phyloP scores from a whole-genome alignment of 1,140 invertebrate genomes.

The Littorina saxatilis region DNA sequence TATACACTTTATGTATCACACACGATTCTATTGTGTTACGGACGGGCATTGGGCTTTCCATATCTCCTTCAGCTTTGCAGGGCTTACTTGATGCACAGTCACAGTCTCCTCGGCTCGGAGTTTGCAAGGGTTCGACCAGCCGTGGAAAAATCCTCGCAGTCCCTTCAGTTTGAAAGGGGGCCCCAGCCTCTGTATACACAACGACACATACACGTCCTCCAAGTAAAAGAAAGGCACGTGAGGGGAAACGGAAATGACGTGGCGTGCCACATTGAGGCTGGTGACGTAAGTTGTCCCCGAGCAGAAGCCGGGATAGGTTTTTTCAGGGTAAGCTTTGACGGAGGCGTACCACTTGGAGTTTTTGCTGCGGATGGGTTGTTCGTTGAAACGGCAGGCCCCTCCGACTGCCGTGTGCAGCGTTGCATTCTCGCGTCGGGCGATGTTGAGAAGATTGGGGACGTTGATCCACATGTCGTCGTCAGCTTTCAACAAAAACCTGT shows the following conservation, averaged over 20 bases:
- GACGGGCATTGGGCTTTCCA: constrained; percentile 42
- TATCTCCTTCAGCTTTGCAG: constrained; percentile 26
- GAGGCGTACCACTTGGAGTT: constrained; percentile 74
- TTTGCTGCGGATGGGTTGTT: constrained; percentile 54
- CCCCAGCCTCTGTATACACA: constrained; percentile 52
- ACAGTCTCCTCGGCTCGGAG: constrained; percentile 31
- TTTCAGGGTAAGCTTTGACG: constrained; percentile 65
- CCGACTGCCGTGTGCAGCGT: constrained; percentile 30
- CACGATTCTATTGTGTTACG: no score
- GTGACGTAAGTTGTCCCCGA: constrained; percentile 74
- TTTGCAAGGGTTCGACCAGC: constrained; percentile 23
- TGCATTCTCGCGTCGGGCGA: constrained; percentile 20
- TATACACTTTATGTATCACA: no score
- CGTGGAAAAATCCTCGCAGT: constrained; percentile 13
- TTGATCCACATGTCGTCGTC: constrained; percentile 78
- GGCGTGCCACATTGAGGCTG: constrained; percentile 66
- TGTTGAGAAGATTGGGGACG: constrained; percentile 39
- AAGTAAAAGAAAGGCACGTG: constrained; percentile 71
- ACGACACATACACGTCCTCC: constrained; percentile 74
- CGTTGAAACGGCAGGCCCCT: constrained; percentile 39
- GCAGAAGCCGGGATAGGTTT: constrained; percentile 74
- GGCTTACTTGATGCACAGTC: constrained; percentile 40
- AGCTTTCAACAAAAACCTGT: constrained; percentile 74
- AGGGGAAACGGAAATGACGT: constrained; percentile 60
- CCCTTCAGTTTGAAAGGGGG: not conserved